phyloP scores from a whole-genome alignment of 1,140 invertebrate genomes.

The Cydia amplana region DNA sequence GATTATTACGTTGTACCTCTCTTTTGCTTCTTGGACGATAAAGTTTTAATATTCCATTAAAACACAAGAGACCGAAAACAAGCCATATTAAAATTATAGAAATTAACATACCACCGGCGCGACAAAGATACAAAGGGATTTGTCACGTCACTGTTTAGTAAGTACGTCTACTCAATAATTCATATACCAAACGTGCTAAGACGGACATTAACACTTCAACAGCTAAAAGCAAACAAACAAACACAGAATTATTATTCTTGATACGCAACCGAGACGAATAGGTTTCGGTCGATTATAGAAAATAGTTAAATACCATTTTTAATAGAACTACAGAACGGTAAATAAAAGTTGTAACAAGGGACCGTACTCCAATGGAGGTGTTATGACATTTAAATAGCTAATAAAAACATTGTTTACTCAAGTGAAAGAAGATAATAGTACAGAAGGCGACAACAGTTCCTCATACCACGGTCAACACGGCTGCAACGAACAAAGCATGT shows the following conservation, averaged over 20 bases:
- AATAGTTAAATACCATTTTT: constrained; percentile 11
- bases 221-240: constrained; percentile 55
- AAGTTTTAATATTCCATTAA: not conserved
- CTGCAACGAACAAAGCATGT: not conserved
- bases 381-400: constrained; percentile 27
- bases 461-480: not conserved
- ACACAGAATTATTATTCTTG: constrained; percentile 59
- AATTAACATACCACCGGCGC: constrained; percentile 26
- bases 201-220: constrained; percentile 67
- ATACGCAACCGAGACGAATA: constrained; percentile 52
- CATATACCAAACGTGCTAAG: constrained; percentile 69
- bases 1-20: not conserved
- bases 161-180: constrained; percentile 67
- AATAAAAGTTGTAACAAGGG: not conserved
- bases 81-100: not conserved
- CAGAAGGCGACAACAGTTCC: constrained; percentile 10
- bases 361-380: not conserved
- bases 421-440: constrained; percentile 1
- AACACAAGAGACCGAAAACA: not conserved
- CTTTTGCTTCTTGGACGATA: not conserved
- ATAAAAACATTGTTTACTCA: constrained; percentile 29
- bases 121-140: constrained; percentile 26
- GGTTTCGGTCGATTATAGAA: constrained; percentile 47
- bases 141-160: constrained; percentile 34
- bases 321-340: not conserved